Conservation (phyloP, 2,797 vertebrate genomes). For the Lepidocolaptes lacrymiger region DNA sequence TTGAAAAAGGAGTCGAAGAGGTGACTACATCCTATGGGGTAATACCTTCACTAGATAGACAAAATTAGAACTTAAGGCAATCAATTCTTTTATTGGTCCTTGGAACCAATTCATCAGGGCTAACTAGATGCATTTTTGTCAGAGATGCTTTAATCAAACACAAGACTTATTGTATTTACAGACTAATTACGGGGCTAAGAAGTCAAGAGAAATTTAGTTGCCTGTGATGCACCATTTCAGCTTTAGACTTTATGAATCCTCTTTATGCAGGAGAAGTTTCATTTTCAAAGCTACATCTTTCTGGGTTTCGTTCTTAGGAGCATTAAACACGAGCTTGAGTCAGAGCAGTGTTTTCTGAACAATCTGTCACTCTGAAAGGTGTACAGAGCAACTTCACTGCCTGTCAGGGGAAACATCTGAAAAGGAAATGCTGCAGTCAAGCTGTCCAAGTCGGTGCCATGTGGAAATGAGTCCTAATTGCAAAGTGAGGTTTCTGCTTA, state of each 20-base stretch:
- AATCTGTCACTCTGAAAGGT: neutral
- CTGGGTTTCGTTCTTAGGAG: neutral
- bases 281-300: neutral
- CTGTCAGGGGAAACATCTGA: neutral
- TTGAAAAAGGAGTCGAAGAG: neutral
- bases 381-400: neutral
- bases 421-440: neutral
- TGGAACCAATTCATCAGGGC: neutral
- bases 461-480: constrained; percentile 2
- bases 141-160: neutral
- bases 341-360: neutral
- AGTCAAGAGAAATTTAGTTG: neutral
- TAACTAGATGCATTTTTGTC: neutral
- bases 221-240: neutral
- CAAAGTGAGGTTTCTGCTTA: neutral
- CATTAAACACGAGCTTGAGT: neutral
- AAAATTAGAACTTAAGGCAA: neutral
- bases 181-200: neutral
- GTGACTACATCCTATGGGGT: neutral
- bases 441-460: neutral
- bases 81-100: neutral
- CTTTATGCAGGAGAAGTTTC: neutral
- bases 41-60: neutral
- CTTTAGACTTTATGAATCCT: neutral
- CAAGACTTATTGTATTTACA: neutral